These are phyloP conservation scores for Molothrus aeneus DNA, from an alignment of 2,797 vertebrate genomes.

Conservation along the genomic window DNA sequence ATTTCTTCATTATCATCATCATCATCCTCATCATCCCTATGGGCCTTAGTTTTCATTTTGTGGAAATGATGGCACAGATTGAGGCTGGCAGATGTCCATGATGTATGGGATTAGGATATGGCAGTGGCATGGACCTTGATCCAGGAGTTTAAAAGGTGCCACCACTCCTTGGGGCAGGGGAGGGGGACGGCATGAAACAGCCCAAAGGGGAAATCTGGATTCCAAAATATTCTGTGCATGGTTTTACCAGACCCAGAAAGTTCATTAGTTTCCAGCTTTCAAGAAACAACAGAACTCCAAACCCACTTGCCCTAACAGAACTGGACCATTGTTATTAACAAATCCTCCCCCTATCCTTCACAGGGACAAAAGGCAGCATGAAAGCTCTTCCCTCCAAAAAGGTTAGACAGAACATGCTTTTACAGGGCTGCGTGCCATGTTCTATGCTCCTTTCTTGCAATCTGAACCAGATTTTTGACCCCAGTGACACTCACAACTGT, in stretches of 20 bases:
- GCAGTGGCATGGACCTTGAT: neutral
- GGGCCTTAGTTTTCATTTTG: neutral
- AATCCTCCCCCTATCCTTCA: neutral
- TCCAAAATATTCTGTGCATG: neutral
- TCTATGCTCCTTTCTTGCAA: neutral
- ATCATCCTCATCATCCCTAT: neutral
- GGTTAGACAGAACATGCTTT: neutral
- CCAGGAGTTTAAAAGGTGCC: neutral
- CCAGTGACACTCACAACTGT: neutral
- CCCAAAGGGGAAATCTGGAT: neutral
- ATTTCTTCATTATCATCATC: neutral
- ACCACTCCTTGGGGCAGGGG: fast-evolving
- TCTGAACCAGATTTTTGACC: neutral
- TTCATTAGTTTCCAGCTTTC: neutral
- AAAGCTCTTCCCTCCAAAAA: neutral
- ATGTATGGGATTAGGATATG: neutral
- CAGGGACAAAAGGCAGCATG: neutral
- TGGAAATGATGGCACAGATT: neutral
- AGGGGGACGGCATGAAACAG: neutral
- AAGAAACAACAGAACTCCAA: neutral
- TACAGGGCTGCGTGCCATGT: neutral
- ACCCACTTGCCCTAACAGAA: neutral
- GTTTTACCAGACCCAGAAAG: neutral
- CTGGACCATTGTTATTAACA: neutral
- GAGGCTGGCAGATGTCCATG: fast-evolving